Conservation (phyloP, 2,888 invertebrate species). For the Bruchidius siliquastri region DNA sequence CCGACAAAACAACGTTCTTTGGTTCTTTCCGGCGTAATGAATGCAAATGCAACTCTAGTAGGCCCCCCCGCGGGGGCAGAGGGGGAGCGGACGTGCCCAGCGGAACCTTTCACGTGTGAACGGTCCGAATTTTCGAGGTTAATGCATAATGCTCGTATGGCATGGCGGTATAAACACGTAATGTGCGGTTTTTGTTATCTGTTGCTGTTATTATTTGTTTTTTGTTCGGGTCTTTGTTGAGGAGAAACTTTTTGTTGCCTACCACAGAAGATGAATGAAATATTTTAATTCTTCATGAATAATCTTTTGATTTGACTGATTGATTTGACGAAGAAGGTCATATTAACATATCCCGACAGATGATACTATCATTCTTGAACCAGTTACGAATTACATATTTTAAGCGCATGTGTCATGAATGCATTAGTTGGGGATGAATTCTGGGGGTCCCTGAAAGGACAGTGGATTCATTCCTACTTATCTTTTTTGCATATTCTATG, state of each 20-base stretch:
- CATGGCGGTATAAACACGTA: not conserved
- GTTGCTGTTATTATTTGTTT: not conserved
- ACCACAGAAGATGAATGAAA: not conserved
- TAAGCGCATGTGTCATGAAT: too few species aligned
- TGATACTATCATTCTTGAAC: too few species aligned
- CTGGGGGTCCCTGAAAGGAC: too few species aligned
- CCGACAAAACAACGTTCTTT: not conserved
- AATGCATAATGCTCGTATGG: not conserved
- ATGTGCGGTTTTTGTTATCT: not conserved
- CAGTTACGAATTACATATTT: too few species aligned
- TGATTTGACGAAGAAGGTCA: too few species aligned
- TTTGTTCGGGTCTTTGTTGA: not conserved
- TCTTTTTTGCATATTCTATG: too few species aligned
- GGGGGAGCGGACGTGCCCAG: not conserved
- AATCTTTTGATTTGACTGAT: too few species aligned
- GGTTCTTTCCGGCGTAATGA: not conserved
- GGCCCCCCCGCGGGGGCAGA: not conserved
- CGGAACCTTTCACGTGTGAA: not conserved
- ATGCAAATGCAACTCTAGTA: not conserved
- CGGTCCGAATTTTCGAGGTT: not conserved
- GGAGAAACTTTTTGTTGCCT: not conserved
- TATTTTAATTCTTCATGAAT: too few species aligned
- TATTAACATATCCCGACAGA: too few species aligned
- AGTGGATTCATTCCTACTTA: too few species aligned
- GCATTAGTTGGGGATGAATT: too few species aligned